Evolutionary conservation across 2,888 invertebrate species (phyloP).

Genomic region (Sarcophaga rosellei): DNA sequence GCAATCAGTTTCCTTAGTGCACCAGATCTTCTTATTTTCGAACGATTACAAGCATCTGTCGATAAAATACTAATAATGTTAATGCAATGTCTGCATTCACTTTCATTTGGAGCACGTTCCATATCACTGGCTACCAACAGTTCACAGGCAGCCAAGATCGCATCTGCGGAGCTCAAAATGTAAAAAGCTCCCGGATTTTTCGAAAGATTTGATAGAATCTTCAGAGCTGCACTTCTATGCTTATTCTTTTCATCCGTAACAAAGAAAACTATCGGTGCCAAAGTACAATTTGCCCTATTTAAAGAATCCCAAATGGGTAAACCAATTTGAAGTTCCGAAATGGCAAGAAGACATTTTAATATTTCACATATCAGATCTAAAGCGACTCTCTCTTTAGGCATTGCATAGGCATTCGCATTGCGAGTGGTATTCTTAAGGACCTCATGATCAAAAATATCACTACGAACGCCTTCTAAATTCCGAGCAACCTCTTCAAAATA

Average conservation of each 20-base stretch:
- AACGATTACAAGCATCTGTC: slow-evolving; percentile 80
- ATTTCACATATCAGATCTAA: slow-evolving; percentile 78
- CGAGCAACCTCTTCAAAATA: slow-evolving; percentile 80
- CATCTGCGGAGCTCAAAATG: slow-evolving; percentile 78
- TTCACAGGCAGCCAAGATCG: slow-evolving; percentile 79
- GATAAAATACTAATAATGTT: slow-evolving; percentile 79
- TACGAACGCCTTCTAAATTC: slow-evolving; percentile 79
- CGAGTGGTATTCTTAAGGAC: slow-evolving; percentile 76
- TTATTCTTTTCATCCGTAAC: slow-evolving; percentile 75
- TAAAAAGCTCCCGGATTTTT: slow-evolving; percentile 76
- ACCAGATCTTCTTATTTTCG: slow-evolving; percentile 80
- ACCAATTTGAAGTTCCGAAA: slow-evolving; percentile 76
- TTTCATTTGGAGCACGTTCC: slow-evolving; percentile 73
- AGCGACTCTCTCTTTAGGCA: slow-evolving; percentile 76
- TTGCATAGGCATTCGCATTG: slow-evolving; percentile 74
- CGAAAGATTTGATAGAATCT: slow-evolving; percentile 80
- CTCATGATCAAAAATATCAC: slow-evolving; percentile 79
- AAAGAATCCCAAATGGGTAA: slow-evolving; percentile 73
- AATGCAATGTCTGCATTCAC: slow-evolving; percentile 78
- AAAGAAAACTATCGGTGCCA: slow-evolving; percentile 78
- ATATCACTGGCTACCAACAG: slow-evolving; percentile 76
- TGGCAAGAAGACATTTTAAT: slow-evolving; percentile 76
- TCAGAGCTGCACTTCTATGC: slow-evolving; percentile 76
- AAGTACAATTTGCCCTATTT: slow-evolving; percentile 70
- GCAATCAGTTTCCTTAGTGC: slow-evolving; percentile 78